Percentiles rank a stretch among this genome's conserved stretches.
Evolutionary conservation across 2,888 invertebrate species (phyloP).

Genomic region (Chrysodeixis includens): DNA sequence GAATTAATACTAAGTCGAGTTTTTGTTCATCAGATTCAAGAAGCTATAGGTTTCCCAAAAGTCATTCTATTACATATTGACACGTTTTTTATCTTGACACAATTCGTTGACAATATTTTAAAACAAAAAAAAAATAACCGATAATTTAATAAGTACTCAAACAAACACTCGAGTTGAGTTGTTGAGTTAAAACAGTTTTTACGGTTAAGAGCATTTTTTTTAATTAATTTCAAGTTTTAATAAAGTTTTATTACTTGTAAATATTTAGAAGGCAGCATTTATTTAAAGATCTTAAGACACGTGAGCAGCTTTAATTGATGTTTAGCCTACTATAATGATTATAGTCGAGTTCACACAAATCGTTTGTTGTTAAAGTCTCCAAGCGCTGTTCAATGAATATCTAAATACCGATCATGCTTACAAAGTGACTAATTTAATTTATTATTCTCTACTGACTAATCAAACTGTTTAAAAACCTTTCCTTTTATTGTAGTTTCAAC

Average conservation of each 20-base stretch:
- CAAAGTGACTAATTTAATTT: conserved; percentile 5
- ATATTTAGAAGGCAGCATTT: not conserved
- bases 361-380: conserved; percentile 4
- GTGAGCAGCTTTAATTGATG: not conserved
- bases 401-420: conserved; percentile 12
- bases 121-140: too few relatives aligned
- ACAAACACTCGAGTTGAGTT: too few relatives aligned
- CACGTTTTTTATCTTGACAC: too few relatives aligned
- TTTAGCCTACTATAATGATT: not conserved
- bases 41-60: too few relatives aligned
- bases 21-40: too few relatives aligned
- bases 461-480: not conserved
- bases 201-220: too few relatives aligned
- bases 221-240: not conserved
- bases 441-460: not conserved
- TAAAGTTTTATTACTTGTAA: not conserved
- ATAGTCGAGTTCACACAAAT: not conserved
- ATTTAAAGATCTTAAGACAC: not conserved
- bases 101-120: too few relatives aligned
- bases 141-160: too few relatives aligned
- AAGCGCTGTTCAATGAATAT: conserved; percentile 10
- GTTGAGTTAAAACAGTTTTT: too few relatives aligned
- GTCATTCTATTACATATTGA: too few relatives aligned
- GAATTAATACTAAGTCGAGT: too few relatives aligned
- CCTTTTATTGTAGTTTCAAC: not conserved